phyloP scores from a whole-genome alignment of 35 echinoderm and acorn worm species.

The Ophioderma brevispina region DNA sequence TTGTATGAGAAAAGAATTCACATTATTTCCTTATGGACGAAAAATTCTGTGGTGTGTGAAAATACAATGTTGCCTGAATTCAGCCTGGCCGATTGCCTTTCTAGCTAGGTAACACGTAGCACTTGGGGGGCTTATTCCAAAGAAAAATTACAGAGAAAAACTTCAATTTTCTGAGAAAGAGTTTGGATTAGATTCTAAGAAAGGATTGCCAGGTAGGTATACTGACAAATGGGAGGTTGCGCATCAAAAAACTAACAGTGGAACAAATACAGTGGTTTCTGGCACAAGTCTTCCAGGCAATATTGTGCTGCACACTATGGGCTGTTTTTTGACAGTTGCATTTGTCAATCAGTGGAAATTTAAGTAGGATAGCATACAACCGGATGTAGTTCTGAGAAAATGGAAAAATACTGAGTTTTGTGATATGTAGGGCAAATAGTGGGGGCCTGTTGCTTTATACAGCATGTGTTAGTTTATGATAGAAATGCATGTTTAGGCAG shows the following conservation, averaged over 20 bases:
- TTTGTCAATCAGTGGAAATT: no score
- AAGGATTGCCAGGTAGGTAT: constrained; percentile 7
- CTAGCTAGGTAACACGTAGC: neutral
- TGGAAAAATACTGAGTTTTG: no score
- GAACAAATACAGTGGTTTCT: neutral
- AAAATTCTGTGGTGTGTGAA: neutral
- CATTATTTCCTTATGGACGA: neutral
- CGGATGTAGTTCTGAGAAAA: no score
- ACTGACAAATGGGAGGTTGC: neutral
- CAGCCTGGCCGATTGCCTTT: neutral
- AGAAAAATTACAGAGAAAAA: neutral
- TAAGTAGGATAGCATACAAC: neutral
- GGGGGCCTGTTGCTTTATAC: no score
- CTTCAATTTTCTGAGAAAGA: constrained; percentile 4
- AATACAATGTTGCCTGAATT: no score
- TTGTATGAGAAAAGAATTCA: neutral
- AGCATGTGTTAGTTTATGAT: no score
- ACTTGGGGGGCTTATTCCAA: neutral
- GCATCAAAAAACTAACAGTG: neutral
- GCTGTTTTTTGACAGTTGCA: neutral
- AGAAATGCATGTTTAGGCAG: no score
- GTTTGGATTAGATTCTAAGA: neutral
- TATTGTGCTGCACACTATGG: constrained; percentile 11
- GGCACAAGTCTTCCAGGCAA: neutral
- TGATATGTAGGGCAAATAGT: no score